A percentile compares a stretch with the other conserved stretches of the same genome.
These are phyloP conservation scores for Mesorhabditis spiculigera DNA, from an alignment of 2,888 invertebrate species.

Conservation along the genomic window DNA sequence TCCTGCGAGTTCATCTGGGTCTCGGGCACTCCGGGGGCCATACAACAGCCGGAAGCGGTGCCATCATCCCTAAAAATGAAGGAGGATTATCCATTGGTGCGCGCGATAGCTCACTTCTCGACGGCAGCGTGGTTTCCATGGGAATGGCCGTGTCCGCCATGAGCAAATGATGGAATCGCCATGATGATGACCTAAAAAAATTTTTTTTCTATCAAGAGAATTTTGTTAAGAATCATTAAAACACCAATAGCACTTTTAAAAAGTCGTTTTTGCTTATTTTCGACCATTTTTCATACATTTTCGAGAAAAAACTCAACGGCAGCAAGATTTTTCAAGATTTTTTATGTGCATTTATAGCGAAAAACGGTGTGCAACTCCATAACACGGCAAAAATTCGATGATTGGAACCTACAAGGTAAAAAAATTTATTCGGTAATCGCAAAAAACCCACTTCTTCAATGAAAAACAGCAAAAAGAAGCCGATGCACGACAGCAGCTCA, in stretches of 20 bases:
- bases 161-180: constrained; percentile 47
- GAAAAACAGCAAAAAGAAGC: constrained; percentile 57
- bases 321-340: neutral
- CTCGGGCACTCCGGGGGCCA: neutral
- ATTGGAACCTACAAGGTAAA: too few relatives aligned
- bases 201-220: neutral
- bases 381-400: too few relatives aligned
- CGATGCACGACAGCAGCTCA: constrained; percentile 53
- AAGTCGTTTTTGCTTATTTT: too few relatives aligned
- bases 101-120: neutral
- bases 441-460: constrained; percentile 45
- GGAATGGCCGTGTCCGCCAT: constrained; percentile 35
- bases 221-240: too few relatives aligned
- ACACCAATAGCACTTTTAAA: too few relatives aligned
- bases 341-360: too few relatives aligned
- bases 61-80: constrained; percentile 15
- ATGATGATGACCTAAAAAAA: constrained; percentile 34
- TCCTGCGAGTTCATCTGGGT: too few relatives aligned
- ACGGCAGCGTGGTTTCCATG: constrained; percentile 17
- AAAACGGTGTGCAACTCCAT: too few relatives aligned
- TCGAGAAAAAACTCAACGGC: too few relatives aligned
- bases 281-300: too few relatives aligned
- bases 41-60: constrained; percentile 10
- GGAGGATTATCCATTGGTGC: neutral
- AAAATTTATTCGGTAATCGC: neutral